Percentiles rank a stretch among this genome's conserved stretches.
phyloP scores from a whole-genome alignment of 2,888 invertebrate genomes.

The Drosophila anomalata region DNA sequence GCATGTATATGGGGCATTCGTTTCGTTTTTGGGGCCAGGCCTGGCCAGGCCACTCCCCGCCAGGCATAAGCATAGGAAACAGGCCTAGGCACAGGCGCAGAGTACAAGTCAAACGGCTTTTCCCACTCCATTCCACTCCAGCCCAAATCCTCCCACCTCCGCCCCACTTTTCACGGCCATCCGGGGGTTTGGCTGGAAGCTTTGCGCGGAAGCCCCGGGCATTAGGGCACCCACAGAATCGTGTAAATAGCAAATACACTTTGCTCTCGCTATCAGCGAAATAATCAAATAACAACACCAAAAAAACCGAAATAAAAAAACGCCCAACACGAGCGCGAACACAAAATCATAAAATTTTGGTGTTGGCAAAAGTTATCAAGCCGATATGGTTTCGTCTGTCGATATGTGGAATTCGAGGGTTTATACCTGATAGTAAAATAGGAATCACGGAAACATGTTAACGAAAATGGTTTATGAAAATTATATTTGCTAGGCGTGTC shows the following conservation, averaged over 20 bases:
- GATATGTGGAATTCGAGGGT: not conserved
- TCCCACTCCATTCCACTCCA: slow-evolving; percentile 28
- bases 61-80: slow-evolving; percentile 1
- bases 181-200: slow-evolving; percentile 41
- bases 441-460: slow-evolving; percentile 6
- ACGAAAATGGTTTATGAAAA: not conserved
- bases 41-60: slow-evolving; percentile 48
- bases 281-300: slow-evolving; percentile 56
- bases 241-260: slow-evolving; percentile 57
- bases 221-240: slow-evolving; percentile 50
- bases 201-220: slow-evolving; percentile 58
- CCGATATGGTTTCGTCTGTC: slow-evolving; percentile 38
- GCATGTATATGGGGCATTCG: slow-evolving; percentile 53
- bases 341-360: slow-evolving; percentile 68
- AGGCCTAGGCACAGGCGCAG: slow-evolving; percentile 3
- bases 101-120: slow-evolving; percentile 62
- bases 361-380: slow-evolving; percentile 42
- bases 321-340: slow-evolving; percentile 35
- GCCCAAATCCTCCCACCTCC: slow-evolving; percentile 23
- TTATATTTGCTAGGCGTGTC: not conserved
- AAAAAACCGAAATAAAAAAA: slow-evolving; percentile 12
- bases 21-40: slow-evolving; percentile 29
- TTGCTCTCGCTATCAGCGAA: slow-evolving; percentile 53
- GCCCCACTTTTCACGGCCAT: slow-evolving; percentile 62
- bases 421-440: slow-evolving; percentile 6